Percentiles rank a stretch among this genome's conserved stretches.
Conservation (phyloP, 2,113 vertebrate species). For the Cyanocitta stelleri region DNA sequence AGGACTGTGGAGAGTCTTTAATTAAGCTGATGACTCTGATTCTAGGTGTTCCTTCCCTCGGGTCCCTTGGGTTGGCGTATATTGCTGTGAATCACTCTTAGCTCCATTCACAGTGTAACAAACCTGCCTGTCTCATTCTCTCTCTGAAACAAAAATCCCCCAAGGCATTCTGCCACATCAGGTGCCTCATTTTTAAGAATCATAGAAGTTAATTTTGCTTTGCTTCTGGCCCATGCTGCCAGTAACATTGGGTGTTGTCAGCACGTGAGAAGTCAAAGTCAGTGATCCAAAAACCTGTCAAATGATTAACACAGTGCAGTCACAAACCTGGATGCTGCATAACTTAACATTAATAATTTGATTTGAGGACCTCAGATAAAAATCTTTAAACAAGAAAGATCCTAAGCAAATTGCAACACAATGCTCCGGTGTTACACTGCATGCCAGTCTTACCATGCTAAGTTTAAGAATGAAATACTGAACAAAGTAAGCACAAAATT, state of each 20-base stretch:
- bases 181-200: neutral
- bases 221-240: neutral
- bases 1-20: neutral
- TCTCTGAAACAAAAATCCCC: neutral
- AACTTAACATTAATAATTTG: neutral
- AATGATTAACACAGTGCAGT: neutral
- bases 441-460: neutral
- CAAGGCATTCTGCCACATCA: neutral
- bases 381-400: neutral
- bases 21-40: neutral
- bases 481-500: neutral
- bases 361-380: neutral
- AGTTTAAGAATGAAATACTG: neutral
- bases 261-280: neutral
- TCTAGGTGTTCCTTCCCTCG: neutral
- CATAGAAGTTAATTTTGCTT: neutral
- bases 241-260: neutral
- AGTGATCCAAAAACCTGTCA: neutral
- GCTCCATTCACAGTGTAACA: neutral
- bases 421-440: neutral
- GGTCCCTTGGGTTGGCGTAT: rapidly evolving
- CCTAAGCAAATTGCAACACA: neutral
- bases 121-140: neutral
- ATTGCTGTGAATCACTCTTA: neutral
- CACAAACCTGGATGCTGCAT: neutral